phyloP scores from a whole-genome alignment of 2,113 vertebrate species.

The Lamprotornis superbus region DNA sequence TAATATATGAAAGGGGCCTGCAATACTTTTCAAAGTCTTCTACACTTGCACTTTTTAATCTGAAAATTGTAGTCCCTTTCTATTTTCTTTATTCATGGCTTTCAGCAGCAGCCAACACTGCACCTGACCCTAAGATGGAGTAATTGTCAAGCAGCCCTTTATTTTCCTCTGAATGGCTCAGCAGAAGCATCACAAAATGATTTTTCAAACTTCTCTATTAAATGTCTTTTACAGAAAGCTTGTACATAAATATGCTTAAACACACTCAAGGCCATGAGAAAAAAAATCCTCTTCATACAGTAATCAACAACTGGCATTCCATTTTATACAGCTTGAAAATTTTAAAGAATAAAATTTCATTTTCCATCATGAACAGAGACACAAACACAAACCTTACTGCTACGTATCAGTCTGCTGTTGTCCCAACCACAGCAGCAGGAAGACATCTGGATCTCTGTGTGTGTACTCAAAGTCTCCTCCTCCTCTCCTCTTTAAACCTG shows the following conservation, averaged over 20 bases:
- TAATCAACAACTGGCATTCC: neutral
- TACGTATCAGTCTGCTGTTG: neutral
- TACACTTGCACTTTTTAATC: neutral
- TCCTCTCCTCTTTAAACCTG: neutral
- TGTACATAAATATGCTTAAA: neutral
- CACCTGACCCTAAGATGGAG: neutral
- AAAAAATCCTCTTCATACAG: neutral
- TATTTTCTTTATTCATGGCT: neutral
- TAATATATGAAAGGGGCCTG: neutral
- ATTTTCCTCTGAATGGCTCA: conserved; percentile 14
- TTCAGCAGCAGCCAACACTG: neutral
- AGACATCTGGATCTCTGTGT: neutral
- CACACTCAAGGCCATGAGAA: neutral
- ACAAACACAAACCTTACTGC: neutral
- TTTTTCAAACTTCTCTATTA: neutral
- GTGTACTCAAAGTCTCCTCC: neutral
- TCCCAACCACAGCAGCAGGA: neutral
- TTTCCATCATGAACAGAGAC: neutral
- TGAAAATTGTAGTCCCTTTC: neutral
- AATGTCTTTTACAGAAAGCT: neutral
- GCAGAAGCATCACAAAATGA: conserved; percentile 1
- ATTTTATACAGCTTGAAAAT: neutral
- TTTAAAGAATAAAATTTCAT: neutral
- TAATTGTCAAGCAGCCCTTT: conserved; percentile 5
- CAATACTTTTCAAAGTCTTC: neutral